Evolutionary conservation across 2,888 invertebrate genomes (phyloP).

Genomic region (Ditula angustiorana): DNA sequence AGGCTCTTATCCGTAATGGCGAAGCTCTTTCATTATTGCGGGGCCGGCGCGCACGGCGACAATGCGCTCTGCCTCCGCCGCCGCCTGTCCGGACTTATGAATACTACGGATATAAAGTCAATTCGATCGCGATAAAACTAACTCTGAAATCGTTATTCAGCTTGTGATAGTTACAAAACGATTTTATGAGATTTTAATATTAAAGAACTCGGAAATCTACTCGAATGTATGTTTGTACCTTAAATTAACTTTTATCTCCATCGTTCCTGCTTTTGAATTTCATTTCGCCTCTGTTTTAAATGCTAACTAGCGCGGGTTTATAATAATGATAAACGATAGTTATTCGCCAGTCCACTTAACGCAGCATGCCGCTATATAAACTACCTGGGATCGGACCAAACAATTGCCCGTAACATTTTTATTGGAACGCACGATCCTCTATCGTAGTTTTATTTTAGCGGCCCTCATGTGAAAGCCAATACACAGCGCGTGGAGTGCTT

Average conservation of each 20-base stretch:
- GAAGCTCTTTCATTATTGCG: slow-evolving; percentile 75
- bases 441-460: slow-evolving; percentile 68
- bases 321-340: neutral
- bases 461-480: slow-evolving; percentile 67
- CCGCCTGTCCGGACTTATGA: slow-evolving; percentile 16
- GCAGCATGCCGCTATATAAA: slow-evolving; percentile 25
- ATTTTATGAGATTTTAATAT: slow-evolving; percentile 6
- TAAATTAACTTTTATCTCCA: neutral
- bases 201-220: neutral
- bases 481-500: slow-evolving; percentile 72
- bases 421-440: slow-evolving; percentile 54
- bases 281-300: neutral
- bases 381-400: slow-evolving; percentile 34
- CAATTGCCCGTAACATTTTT: slow-evolving; percentile 47
- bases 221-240: neutral
- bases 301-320: neutral
- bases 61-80: slow-evolving; percentile 50
- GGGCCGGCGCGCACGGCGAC: slow-evolving; percentile 54
- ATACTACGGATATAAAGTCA: slow-evolving; percentile 15
- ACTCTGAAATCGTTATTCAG: slow-evolving; percentile 1
- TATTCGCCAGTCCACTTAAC: slow-evolving; percentile 14
- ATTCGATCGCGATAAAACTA: slow-evolving; percentile 18
- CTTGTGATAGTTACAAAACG: slow-evolving; percentile 6
- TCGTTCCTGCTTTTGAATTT: neutral
- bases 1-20: slow-evolving; percentile 71